Base-by-base conservation (phyloP, 2,113 vertebrate genomes). In the Oplegnathus fasciatus region DNA sequence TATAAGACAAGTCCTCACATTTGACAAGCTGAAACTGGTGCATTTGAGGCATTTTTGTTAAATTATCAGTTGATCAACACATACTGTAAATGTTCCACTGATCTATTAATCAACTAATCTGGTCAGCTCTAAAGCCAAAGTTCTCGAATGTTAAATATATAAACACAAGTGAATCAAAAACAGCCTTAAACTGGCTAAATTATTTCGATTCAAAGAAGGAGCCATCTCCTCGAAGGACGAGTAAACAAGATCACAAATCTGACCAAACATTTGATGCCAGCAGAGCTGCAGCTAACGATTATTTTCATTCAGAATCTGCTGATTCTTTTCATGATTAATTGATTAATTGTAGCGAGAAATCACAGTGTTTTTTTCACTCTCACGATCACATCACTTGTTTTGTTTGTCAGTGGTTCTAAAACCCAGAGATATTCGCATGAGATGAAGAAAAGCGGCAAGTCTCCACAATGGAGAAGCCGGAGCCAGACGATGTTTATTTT, bases 121-220 rank as follows among this genome's bases (percentile, higher is more conserved):
- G 24, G 24, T 78, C 26, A 17, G 13, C 37, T 48, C 5, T 34
- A 10, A 26, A 42, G 66, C 17, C 10, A 28, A 42, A 15, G 15
- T n/a, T 40, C 9, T 40, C 17, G 1, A 20, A 14, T 28, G 32
- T 65, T 13, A 18, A 37, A 42, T 34, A 42, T 18, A 20, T 34
- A 26, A 64, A 34, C 50, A 57, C 62, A 14, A 65, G 24, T 20
- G 5, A 52, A 72, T 72, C 9, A 64, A 52, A 80, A 80, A 44
- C 9, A 14, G 9, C 9, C 8, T 20, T 11, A 64, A 44, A 72
- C 2, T 11, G 6, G 24, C 17, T 26, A 34, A 46, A 13, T 37
- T 0, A 32, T n/a, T 42, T 40, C 40, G 17, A 60, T 30, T 62
- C 58, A 64, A 54, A 55, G 9, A 28, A 44, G 58, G 15, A 67